A percentile compares a stretch with the other conserved stretches of the same genome.
phyloP scores from a whole-genome alignment of 2,113 vertebrate species.

The Aplodontia rufa region DNA sequence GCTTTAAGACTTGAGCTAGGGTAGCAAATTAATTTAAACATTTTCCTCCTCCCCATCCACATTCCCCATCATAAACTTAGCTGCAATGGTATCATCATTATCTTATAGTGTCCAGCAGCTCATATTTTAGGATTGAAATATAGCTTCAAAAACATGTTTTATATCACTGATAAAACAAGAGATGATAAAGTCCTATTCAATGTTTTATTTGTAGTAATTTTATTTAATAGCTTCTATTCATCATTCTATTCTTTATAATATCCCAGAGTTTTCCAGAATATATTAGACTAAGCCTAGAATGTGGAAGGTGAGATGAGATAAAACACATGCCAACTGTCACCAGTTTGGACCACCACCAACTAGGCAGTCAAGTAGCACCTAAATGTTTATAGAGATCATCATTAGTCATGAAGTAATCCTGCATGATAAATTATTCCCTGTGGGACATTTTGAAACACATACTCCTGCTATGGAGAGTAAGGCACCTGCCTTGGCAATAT shows the following conservation, averaged over 20 bases:
- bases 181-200: slow-evolving; percentile 42
- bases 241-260: slow-evolving; percentile 71
- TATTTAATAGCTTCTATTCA: slow-evolving; percentile 73
- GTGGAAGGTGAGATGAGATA: slow-evolving; percentile 76
- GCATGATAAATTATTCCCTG: slow-evolving; percentile 52
- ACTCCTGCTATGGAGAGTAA: background rate
- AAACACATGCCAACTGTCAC: slow-evolving; percentile 70
- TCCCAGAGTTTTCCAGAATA: slow-evolving; percentile 39
- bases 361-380: slow-evolving; percentile 66
- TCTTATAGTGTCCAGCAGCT: slow-evolving; percentile 59
- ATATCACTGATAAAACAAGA: slow-evolving; percentile 66
- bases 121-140: slow-evolving; percentile 70
- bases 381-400: slow-evolving; percentile 74
- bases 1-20: background rate
- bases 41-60: background rate
- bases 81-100: background rate
- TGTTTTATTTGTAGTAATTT: slow-evolving; percentile 73
- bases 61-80: background rate
- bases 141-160: slow-evolving; percentile 68
- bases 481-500: slow-evolving; percentile 55
- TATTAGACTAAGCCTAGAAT: background rate
- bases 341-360: slow-evolving; percentile 79
- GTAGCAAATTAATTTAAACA: slow-evolving; percentile 1
- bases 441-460: slow-evolving; percentile 56
- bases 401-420: slow-evolving; percentile 72